Conservation (phyloP, 2,797 vertebrate species). For the Threskiornis aethiopicus region DNA sequence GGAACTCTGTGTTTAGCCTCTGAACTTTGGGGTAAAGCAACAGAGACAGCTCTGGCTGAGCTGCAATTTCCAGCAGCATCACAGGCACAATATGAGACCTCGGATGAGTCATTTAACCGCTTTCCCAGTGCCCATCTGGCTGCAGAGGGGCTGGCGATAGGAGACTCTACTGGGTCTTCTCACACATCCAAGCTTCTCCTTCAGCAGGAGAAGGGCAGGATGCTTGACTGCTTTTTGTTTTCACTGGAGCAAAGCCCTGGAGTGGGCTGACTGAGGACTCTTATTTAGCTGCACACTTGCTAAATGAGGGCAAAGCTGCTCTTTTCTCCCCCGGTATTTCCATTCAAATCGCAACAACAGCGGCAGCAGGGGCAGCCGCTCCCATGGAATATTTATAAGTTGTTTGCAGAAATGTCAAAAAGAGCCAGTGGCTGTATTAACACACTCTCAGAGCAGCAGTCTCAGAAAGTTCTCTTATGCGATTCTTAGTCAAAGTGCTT, state of each 20-base stretch:
- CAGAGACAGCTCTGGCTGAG: not conserved
- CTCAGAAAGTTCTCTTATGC: not conserved
- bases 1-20: not conserved
- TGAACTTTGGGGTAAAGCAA: not conserved
- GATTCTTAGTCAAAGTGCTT: not conserved
- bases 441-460: conserved; percentile 2
- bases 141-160: not conserved
- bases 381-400: conserved; percentile 62
- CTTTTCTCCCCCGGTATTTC: not conserved
- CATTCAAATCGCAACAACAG: not conserved
- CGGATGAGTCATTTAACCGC: rapidly evolving
- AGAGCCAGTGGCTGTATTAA: conserved; percentile 23
- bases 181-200: not conserved
- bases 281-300: not conserved
- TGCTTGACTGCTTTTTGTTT: not conserved
- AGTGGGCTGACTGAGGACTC: not conserved
- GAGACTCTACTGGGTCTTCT: not conserved
- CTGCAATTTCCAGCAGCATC: not conserved
- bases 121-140: rapidly evolving
- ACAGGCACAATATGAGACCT: rapidly evolving
- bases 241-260: not conserved
- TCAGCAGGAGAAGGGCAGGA: not conserved
- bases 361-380: not conserved
- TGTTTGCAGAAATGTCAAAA: conserved; percentile 56
- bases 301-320: conserved; percentile 3